Evolutionary conservation across 2,888 invertebrate genomes (phyloP).

Genomic region (Hyppa rectilinea): DNA sequence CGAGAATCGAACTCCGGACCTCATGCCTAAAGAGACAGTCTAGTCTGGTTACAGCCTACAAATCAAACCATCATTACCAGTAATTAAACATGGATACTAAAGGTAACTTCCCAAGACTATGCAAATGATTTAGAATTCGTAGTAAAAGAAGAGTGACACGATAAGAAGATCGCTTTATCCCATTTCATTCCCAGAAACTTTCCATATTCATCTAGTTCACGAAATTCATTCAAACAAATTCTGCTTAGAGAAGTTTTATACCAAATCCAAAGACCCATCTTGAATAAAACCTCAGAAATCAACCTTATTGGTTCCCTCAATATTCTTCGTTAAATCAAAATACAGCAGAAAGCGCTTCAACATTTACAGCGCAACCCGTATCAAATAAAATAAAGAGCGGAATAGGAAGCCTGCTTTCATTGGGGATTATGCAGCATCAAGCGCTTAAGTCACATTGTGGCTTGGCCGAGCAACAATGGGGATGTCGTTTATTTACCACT

Average conservation of each 20-base stretch:
- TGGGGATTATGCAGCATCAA: constrained; percentile 73
- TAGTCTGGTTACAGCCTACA: too few relatives aligned
- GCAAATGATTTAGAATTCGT: not conserved
- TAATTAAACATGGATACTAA: too few relatives aligned
- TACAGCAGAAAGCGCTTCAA: constrained; percentile 24
- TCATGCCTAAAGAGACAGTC: too few relatives aligned
- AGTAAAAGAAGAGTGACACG: not conserved
- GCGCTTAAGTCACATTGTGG: constrained; percentile 67
- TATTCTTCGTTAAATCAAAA: constrained; percentile 23
- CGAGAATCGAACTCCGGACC: too few relatives aligned
- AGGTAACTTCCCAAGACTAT: too few relatives aligned
- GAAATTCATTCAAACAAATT: constrained; percentile 19
- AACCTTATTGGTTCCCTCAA: constrained; percentile 6
- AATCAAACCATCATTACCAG: too few relatives aligned
- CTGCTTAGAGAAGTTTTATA: not conserved
- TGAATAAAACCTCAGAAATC: constrained; percentile 5
- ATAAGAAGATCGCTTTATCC: not conserved
- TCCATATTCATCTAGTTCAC: not conserved
- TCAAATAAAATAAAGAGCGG: constrained; percentile 71
- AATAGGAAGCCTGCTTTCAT: constrained; percentile 67
- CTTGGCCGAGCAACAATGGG: constrained; percentile 49
- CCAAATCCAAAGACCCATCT: constrained; percentile 19
- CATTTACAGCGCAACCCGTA: constrained; percentile 57
- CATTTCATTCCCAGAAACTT: not conserved
- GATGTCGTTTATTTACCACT: constrained; percentile 57